Evolutionary conservation across 64 coral and sea anemone genomes (phyloP).

Genomic region (Pocillopora verrucosa): DNA sequence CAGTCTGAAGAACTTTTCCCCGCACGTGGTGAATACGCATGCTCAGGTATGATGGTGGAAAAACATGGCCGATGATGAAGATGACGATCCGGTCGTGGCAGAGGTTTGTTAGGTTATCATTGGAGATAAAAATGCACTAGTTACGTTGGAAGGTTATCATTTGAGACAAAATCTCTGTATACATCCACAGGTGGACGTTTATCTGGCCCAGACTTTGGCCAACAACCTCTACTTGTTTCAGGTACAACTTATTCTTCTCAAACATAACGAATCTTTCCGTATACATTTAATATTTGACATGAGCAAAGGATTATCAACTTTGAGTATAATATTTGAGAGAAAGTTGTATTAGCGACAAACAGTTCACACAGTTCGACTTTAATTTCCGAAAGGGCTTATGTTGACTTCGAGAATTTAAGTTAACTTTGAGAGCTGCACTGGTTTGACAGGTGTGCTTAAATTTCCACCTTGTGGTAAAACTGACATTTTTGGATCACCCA

Average conservation of each 20-base stretch:
- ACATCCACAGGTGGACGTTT: constrained; percentile 82
- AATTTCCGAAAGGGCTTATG: not conserved
- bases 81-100: constrained; percentile 76
- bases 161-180: not conserved
- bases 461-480: not conserved
- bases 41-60: constrained; percentile 9
- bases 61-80: constrained; percentile 98
- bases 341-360: too few relatives aligned
- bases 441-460: not conserved
- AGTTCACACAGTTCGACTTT: not conserved
- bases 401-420: not conserved
- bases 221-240: constrained; percentile 92
- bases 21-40: constrained; percentile 35
- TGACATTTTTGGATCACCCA: not conserved
- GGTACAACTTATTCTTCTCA: constrained; percentile 1
- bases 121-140: not conserved
- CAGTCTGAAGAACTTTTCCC: not conserved
- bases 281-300: not conserved
- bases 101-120: constrained; percentile 54
- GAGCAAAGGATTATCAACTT: too few relatives aligned
- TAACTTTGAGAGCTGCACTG: not conserved
- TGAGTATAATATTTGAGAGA: too few relatives aligned
- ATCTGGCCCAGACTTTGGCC: constrained; percentile 85
- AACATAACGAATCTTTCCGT: not conserved
- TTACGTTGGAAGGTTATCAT: not conserved